These are phyloP conservation scores for Tupaia tana DNA, from an alignment of 2,113 vertebrate species.

Conservation along the genomic window DNA sequence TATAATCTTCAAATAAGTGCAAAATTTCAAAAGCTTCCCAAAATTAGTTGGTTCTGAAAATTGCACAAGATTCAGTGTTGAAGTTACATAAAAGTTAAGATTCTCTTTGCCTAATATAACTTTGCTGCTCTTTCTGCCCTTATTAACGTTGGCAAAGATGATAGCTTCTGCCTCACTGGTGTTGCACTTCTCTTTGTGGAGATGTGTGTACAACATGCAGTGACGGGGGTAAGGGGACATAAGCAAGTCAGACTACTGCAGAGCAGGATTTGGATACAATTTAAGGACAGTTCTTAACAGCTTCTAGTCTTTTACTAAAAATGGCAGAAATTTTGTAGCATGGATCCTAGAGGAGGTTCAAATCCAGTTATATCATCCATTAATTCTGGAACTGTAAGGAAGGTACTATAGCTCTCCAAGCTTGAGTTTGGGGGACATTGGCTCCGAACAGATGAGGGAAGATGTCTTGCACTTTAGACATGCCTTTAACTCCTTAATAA, in stretches of 20 bases:
- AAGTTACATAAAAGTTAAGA: neutral
- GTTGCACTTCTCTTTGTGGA: neutral
- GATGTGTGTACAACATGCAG: neutral
- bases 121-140: neutral
- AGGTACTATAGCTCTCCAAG: neutral
- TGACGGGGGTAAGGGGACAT: accelerated
- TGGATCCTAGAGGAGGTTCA: neutral
- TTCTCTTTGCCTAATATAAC: neutral
- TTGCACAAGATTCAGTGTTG: neutral
- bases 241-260: neutral
- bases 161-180: neutral
- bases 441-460: neutral
- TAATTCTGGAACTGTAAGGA: neutral
- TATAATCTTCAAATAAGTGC: constrained; percentile 43
- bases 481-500: neutral
- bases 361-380: neutral
- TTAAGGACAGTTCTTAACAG: neutral
- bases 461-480: neutral
- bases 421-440: neutral
- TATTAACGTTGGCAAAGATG: neutral
- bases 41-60: constrained; percentile 55
- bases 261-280: neutral
- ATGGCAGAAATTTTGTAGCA: neutral
- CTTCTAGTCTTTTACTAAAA: neutral
- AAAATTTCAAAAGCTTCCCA: constrained; percentile 64